These are phyloP conservation scores for Lynx canadensis DNA, from an alignment of 2,113 vertebrate species.

Conservation along the genomic window DNA sequence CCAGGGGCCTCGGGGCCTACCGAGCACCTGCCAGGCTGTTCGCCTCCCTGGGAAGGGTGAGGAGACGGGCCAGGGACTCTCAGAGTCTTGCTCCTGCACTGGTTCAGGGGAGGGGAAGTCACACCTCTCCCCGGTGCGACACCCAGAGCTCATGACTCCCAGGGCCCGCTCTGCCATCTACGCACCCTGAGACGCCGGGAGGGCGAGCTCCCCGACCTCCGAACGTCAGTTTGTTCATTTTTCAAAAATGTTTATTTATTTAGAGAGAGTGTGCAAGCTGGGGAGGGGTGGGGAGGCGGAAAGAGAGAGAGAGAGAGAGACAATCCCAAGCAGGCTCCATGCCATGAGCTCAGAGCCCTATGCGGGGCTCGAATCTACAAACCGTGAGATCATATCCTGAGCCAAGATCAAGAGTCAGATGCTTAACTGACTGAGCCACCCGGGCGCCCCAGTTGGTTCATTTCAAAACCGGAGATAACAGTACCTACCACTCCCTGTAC, in stretches of 20 bases:
- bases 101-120: not conserved
- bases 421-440: too few relatives aligned
- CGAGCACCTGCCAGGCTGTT: not conserved
- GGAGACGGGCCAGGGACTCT: not conserved
- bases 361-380: too few relatives aligned
- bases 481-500: not conserved
- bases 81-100: not conserved
- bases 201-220: not conserved
- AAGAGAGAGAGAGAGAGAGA: too few relatives aligned
- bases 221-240: not conserved
- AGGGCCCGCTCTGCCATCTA: not conserved
- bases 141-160: not conserved
- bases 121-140: too few relatives aligned
- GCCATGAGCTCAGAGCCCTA: too few relatives aligned
- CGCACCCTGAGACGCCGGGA: not conserved
- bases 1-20: too few relatives aligned
- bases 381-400: too few relatives aligned
- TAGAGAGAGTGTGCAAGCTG: too few relatives aligned
- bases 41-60: not conserved
- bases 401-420: too few relatives aligned
- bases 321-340: too few relatives aligned
- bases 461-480: not conserved
- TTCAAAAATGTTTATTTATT: not conserved
- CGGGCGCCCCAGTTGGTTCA: rapidly evolving
- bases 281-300: too few relatives aligned